Base-by-base conservation (phyloP, 2,888 invertebrate species). In the Hetaerina titia region DNA sequence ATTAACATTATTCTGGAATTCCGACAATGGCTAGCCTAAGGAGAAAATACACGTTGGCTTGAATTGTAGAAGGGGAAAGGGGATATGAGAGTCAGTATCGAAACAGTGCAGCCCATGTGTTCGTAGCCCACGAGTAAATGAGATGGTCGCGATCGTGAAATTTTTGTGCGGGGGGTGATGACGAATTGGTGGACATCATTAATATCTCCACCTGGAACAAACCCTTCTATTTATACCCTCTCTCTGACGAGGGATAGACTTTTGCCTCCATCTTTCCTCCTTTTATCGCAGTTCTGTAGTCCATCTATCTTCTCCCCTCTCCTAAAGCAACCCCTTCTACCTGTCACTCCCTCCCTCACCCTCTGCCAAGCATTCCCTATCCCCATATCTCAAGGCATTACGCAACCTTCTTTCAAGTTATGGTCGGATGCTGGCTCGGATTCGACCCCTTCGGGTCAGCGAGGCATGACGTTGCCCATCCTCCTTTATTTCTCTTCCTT, bases 361-460 rank as follows among this genome's bases (percentile, higher is more conserved):
- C 4, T 22, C 22, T 19, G 1, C 69, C 69, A 19, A 69, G n/a
- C 69, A 69, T 8, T 22, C 69, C n/a, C 19, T 22, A 31, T 13
- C 63, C 1, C 25, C n/a, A 58, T 63, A 90, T 15, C 63, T 60
- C 90, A 63, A 90, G 31, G 90, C 64, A 90, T 90, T 90, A 90
- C 90, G 90, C 90, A 90, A 90, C 63, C 90, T 90, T 63, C 90
- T 31, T 17, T n/a, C 25, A 63, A 90, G 90, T 90, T 90, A 90
- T 90, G 90, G 90, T 1, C 17, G 60, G 63, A 63, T 63, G 64
- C 25, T 90, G 90, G 63, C 90, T 63, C 90, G 90, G 90, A 90
- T 63, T 90, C 90, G 90, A 63, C 90, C 90, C 63, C 63, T n/a
- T 19, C 60, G 90, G 64, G 64, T 63, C 63, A 90, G 90, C 90